Evolutionary conservation across 1,140 invertebrate genomes (phyloP).

Genomic region (Sitobion miscanthi): DNA sequence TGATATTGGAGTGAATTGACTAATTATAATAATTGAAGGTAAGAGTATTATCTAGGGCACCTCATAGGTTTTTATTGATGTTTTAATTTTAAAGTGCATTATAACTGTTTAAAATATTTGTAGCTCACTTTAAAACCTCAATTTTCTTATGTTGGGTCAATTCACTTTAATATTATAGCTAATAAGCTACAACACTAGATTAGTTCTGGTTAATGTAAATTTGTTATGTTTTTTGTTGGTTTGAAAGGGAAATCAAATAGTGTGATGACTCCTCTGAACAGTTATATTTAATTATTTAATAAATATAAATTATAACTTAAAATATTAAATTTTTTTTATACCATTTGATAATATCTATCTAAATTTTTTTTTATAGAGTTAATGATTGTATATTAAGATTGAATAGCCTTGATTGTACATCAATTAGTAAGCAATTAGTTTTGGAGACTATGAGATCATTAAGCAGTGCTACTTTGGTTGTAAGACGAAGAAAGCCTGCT

Average conservation of each 20-base stretch:
- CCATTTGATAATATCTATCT: not conserved
- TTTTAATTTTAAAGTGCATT: too few relatives aligned
- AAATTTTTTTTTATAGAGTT: slow-evolving; percentile 65
- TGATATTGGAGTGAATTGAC: too few relatives aligned
- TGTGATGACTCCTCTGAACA: not conserved
- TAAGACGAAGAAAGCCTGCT: slow-evolving; percentile 66
- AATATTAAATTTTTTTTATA: not conserved
- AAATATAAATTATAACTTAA: not conserved
- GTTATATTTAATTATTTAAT: not conserved
- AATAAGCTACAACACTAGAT: not conserved
- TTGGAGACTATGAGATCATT: slow-evolving; percentile 73
- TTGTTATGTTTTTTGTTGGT: not conserved
- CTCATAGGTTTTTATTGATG: too few relatives aligned
- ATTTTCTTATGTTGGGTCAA: not conserved
- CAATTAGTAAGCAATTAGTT: slow-evolving; percentile 74
- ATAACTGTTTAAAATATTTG: too few relatives aligned
- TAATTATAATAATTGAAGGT: too few relatives aligned
- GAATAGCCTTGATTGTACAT: slow-evolving; percentile 80
- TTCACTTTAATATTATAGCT: not conserved
- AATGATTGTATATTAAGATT: slow-evolving; percentile 82
- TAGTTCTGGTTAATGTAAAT: not conserved
- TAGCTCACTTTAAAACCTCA: too few relatives aligned
- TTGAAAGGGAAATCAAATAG: not conserved
- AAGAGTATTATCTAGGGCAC: too few relatives aligned
- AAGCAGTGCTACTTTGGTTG: slow-evolving; percentile 71